Percentiles rank a stretch among this genome's conserved stretches.
These are phyloP conservation scores for Tillus elongatus DNA, from an alignment of 2,888 invertebrate species.

Conservation along the genomic window DNA sequence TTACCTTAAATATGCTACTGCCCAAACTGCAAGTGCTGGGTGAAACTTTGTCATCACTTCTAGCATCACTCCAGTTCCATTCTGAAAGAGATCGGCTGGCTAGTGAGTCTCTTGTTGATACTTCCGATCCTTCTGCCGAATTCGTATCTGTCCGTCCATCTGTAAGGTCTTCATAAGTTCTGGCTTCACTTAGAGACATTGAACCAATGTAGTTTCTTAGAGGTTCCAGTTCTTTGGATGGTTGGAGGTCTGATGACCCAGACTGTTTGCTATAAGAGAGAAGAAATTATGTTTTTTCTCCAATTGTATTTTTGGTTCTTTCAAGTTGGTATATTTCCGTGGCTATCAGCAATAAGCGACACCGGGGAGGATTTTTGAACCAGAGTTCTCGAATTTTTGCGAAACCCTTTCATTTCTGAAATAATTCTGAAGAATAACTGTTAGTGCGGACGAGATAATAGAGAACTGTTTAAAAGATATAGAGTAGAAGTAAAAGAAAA, in stretches of 20 bases:
- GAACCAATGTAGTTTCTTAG: conserved; percentile 47
- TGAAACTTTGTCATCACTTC: conserved; percentile 35
- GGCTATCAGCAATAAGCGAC: too few species aligned
- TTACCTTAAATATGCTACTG: conserved; percentile 33
- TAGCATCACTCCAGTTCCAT: conserved; percentile 29
- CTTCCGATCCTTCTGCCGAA: conserved; percentile 26
- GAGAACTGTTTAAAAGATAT: too few species aligned
- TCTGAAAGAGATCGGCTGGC: conserved; percentile 32
- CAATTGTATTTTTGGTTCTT: too few species aligned
- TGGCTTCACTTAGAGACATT: conserved; percentile 45
- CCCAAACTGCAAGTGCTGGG: conserved; percentile 34
- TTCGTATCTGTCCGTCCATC: conserved; percentile 27
- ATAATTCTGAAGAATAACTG: too few species aligned
- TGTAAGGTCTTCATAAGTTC: conserved; percentile 44
- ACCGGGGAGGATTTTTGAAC: too few species aligned
- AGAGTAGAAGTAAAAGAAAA: too few species aligned
- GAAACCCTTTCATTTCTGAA: too few species aligned
- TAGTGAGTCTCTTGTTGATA: conserved; percentile 34
- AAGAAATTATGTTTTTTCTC: too few species aligned
- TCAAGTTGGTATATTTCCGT: too few species aligned
- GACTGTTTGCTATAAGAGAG: conserved; percentile 29
- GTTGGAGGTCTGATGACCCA: conserved; percentile 36
- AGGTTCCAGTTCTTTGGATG: conserved; percentile 30
- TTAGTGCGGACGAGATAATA: too few species aligned
- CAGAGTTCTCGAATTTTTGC: too few species aligned